A percentile compares a stretch with the other conserved stretches of the same genome.
phyloP scores from a whole-genome alignment of 2,888 invertebrate species.

The Diarsia mendica region DNA sequence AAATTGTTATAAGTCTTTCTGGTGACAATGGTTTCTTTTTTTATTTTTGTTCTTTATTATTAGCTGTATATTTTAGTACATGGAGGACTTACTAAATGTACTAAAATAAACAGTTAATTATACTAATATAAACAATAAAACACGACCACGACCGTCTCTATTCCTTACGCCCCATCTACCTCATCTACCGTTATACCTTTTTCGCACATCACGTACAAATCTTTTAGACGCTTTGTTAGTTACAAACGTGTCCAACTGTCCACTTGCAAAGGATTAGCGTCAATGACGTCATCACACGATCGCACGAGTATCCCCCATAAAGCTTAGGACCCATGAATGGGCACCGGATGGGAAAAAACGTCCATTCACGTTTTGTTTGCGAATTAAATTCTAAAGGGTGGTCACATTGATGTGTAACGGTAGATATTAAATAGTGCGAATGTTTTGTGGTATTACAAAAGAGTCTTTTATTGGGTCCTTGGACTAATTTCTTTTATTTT shows the following conservation, averaged over 20 bases:
- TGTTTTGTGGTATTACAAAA: conserved; percentile 34
- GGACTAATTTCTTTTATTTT: conserved; percentile 41
- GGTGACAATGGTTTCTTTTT: too few species aligned
- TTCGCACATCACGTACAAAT: conserved; percentile 68
- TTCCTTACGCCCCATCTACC: conserved; percentile 16
- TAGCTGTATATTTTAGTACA: too few species aligned
- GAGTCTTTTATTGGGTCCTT: conserved; percentile 28
- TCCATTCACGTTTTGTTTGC: conserved; percentile 71
- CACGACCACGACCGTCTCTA: not conserved
- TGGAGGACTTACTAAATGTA: too few species aligned
- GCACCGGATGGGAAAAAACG: conserved; percentile 73
- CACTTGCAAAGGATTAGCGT: conserved; percentile 68
- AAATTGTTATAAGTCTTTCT: too few species aligned
- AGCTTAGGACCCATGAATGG: conserved; percentile 69
- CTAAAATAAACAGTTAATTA: too few species aligned
- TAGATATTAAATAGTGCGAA: conserved; percentile 47
- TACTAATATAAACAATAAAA: too few species aligned
- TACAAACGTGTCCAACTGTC: conserved; percentile 61
- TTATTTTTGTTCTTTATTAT: too few species aligned
- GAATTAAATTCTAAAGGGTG: conserved; percentile 73
- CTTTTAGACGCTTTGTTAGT: conserved; percentile 59
- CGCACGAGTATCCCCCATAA: conserved; percentile 54
- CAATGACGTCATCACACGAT: conserved; percentile 70
- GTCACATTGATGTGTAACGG: conserved; percentile 59
- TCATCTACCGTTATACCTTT: conserved; percentile 62